Conservation (phyloP, 2,113 vertebrate species). For the Pterophyllum scalare region DNA sequence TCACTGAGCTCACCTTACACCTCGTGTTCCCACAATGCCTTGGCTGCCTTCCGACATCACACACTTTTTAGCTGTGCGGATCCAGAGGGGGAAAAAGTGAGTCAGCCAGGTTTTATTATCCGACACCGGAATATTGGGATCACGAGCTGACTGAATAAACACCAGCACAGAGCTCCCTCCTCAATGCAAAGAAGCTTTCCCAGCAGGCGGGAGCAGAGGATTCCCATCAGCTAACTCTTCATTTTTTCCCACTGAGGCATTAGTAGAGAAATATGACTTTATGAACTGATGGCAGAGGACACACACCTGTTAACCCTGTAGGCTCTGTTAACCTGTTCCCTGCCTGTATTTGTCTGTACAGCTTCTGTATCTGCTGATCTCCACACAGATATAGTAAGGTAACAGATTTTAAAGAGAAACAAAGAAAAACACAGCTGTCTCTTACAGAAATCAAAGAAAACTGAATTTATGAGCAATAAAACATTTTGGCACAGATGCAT, state of each 20-base stretch:
- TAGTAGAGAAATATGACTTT: neutral
- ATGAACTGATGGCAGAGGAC: slow-evolving; percentile 3
- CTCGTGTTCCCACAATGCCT: slow-evolving; percentile 68
- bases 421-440: too few relatives aligned
- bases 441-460: too few relatives aligned
- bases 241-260: neutral
- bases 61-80: slow-evolving; percentile 38
- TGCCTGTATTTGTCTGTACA: neutral
- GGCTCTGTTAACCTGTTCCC: neutral
- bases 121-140: slow-evolving; percentile 50
- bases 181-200: slow-evolving; percentile 63
- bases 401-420: too few relatives aligned
- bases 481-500: too few relatives aligned
- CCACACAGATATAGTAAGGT: too few relatives aligned
- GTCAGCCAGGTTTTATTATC: slow-evolving; percentile 57
- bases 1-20: slow-evolving; percentile 71
- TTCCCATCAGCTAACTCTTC: slow-evolving; percentile 20
- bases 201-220: slow-evolving; percentile 22
- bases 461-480: too few relatives aligned
- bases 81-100: slow-evolving; percentile 46
- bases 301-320: slow-evolving; percentile 4
- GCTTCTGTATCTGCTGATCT: neutral
- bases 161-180: slow-evolving; percentile 55
- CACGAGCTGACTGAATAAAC: slow-evolving; percentile 63
- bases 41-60: slow-evolving; percentile 55